Evolutionary conservation across 2,113 vertebrate genomes (phyloP), one percentile per base, ranked within the genome.

Genomic region (Phrynosoma platyrhinos): DNA sequence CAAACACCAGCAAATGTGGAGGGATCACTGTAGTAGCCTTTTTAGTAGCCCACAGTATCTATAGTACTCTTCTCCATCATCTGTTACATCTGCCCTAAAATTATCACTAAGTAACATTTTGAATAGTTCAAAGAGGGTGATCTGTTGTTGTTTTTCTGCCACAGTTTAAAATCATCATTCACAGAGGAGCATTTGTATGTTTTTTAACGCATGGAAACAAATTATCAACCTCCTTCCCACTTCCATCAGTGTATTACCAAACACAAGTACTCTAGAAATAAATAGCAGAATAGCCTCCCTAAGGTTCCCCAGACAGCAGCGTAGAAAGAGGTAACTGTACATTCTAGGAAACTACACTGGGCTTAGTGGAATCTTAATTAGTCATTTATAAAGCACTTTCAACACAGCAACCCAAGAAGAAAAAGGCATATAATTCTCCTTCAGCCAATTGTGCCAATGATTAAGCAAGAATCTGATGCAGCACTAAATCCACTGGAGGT

Each of bases 71-170:
- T 69, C 25, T 69, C 27, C 27, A 25, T 5, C 1, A 18, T 47
- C 0, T 71, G 82, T 68, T 36, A 47, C 47, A 47, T 13, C 2
- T 0, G 14, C 55, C 55, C 9, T 58, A 16, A 58, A 8, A 13
- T 36, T 20, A 81, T 2, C 0, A 18, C 8, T 16, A 13, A n/a
- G 5, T 0, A 16, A 62, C 25, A 36, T 0, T 87, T 10, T 53
- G 80, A 82, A 27, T 27, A 69, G 25, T 4, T 12, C 80, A n/a
- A 4, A n/a, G 1, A 62, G 68, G 74, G 53, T 12, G 7, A 58
- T 84, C 71, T 42, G 40, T 36, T 30, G 68, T 25, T 0, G 3
- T 32, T 69, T 30, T 5, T 10, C 0, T 27, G 47, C 0, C 0
- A 0, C 0, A 3, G 8, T 64, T 79, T 72, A 66, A 71, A 88